Percentiles rank a stretch among this genome's conserved stretches.
Evolutionary conservation across 2,888 invertebrate genomes (phyloP).

Genomic region (Fragum whitleyi): DNA sequence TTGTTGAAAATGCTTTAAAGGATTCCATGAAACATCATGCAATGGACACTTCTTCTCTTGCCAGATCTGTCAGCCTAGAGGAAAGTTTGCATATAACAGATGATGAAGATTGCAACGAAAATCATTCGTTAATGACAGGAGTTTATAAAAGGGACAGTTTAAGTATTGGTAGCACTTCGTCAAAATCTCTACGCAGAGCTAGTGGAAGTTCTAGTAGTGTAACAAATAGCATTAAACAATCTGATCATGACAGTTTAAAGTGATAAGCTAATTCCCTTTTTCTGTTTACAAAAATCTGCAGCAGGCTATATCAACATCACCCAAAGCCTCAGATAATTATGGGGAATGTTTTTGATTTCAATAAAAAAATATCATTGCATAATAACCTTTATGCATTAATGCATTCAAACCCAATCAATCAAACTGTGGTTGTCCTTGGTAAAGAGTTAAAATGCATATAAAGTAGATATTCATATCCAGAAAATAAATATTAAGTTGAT

Average conservation of each 20-base stretch:
- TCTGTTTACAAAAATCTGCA: not conserved
- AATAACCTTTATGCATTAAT: no score
- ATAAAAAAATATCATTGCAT: no score
- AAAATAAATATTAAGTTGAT: no score
- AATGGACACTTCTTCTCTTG: slow-evolving; percentile 35
- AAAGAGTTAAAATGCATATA: no score
- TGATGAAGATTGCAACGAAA: slow-evolving; percentile 75
- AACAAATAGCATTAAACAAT: slow-evolving; percentile 46
- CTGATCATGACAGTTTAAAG: slow-evolving; percentile 18
- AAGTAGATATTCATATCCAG: no score
- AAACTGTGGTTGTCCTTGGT: no score
- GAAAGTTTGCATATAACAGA: slow-evolving; percentile 68
- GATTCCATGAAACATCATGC: not conserved
- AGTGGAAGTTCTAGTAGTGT: slow-evolving; percentile 38
- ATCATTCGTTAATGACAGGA: slow-evolving; percentile 74
- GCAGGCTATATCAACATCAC: not conserved
- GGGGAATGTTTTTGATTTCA: no score
- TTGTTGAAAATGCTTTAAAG: slow-evolving; percentile 43
- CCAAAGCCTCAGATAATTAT: not conserved
- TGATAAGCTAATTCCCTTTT: not conserved
- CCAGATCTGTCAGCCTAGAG: slow-evolving; percentile 53
- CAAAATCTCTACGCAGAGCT: slow-evolving; percentile 51
- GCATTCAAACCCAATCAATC: no score
- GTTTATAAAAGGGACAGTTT: slow-evolving; percentile 35
- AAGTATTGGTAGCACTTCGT: slow-evolving; percentile 26